Base-by-base conservation (phyloP, 2,113 vertebrate genomes). In the Archocentrus centrarchus region DNA sequence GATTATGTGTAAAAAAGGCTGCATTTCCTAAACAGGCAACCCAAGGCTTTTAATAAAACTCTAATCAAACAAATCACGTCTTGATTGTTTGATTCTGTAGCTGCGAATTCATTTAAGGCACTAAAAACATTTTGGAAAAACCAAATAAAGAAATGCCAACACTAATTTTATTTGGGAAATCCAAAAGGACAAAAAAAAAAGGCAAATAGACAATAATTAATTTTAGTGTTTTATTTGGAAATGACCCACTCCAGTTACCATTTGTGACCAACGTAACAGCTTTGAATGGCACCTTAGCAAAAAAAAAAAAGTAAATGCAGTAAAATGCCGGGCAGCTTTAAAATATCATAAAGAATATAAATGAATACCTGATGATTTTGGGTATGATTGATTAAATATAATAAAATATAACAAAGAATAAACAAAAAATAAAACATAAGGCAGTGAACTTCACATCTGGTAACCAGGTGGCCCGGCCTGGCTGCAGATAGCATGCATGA, bases 171-270 rank as follows among this genome's bases (percentile, higher is more conserved):
- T 44, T 53, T 27, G 41, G 11, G 39, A 15, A 68, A 57, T 6
- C 3, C 4, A 30, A 18, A 61, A 37, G 10, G 6, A 64, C 7
- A 57, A 5, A 17, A 15, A 14, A 50, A 15, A 50, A 50, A 50
- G 18, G 47, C 10, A 53, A n/a, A 88, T 1, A n/a, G 10, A 59
- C 27, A 3, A 10, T 4, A 4, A 79, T 18, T 7, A 68, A 1
- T 80, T 53, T 58, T 7, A 18, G 57, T 24, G 37, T 80, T 92
- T 91, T 91, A 92, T 87, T 91, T 41, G 22, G 14, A 77, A 66
- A 64, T 83, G 24, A 20, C 57, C 59, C 59, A 85, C 75, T 50
- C 59, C 22, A n/a, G 1, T 66, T 77, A 47, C 83, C 53, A 84
- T 82, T 66, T 61, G 62, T 86, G 59, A 79, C 20, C 66, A 75